These are phyloP conservation scores for Lagopus leucura DNA, from an alignment of 2,113 vertebrate species.

Conservation along the genomic window DNA sequence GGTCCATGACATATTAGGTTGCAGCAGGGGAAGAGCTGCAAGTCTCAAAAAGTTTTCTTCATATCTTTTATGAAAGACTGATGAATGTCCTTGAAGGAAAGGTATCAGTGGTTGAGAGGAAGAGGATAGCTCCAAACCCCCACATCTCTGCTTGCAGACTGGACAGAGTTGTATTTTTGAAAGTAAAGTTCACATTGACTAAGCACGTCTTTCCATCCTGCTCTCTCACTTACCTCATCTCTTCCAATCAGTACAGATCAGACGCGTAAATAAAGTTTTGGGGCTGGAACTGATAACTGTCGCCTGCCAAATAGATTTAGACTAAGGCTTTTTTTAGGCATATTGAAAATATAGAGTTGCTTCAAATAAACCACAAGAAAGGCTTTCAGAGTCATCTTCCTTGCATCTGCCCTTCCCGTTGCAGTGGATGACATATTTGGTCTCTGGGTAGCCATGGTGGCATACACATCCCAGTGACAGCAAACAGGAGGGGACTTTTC, in stretches of 20 bases:
- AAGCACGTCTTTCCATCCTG: slow-evolving; percentile 1
- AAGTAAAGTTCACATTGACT: slow-evolving; percentile 23
- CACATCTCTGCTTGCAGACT: background rate
- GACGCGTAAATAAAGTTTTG: slow-evolving; percentile 12
- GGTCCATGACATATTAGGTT: background rate
- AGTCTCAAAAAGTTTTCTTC: background rate
- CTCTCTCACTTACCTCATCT: slow-evolving; percentile 50
- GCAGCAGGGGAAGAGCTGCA: background rate
- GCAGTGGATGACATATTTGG: background rate
- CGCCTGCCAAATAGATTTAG: background rate
- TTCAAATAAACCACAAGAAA: background rate
- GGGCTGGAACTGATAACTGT: slow-evolving; percentile 25
- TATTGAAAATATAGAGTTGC: background rate
- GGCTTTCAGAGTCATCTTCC: background rate
- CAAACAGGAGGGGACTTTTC: background rate
- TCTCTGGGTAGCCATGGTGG: background rate
- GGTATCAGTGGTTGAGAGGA: background rate
- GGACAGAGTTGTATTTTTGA: slow-evolving; percentile 4
- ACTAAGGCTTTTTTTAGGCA: background rate
- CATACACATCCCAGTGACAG: background rate
- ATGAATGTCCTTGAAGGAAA: background rate
- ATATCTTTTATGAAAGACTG: background rate
- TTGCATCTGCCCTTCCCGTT: background rate
- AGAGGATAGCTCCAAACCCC: background rate
- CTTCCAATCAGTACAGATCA: slow-evolving; percentile 53